These are phyloP conservation scores for Drosophila formosana DNA, from an alignment of 2,888 invertebrate genomes.

Conservation along the genomic window DNA sequence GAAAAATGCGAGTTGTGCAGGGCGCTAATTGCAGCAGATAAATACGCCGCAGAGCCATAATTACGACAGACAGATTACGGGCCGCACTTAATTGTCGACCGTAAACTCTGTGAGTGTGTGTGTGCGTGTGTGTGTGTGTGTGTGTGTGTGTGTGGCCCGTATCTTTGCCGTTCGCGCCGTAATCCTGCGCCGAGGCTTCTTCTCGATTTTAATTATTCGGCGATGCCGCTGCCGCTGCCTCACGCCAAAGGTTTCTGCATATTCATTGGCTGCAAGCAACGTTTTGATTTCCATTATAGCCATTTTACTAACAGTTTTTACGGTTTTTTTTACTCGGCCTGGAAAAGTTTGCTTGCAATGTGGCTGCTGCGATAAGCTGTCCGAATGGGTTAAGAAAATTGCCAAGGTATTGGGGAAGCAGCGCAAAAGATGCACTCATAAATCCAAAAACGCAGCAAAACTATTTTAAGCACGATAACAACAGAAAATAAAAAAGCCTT, in stretches of 20 bases:
- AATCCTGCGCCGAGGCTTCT: conserved; percentile 47
- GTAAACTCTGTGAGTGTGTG: conserved; percentile 49
- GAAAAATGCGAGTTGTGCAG: conserved; percentile 72
- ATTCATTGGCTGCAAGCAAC: conserved; percentile 40
- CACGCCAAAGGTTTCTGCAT: conserved; percentile 38
- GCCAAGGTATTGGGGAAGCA: conserved; percentile 23
- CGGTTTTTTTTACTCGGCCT: conserved; percentile 6
- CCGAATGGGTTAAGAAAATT: conserved; percentile 42
- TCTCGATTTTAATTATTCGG: conserved; percentile 80
- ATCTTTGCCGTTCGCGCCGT: conserved; percentile 46
- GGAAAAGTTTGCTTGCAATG: conserved; percentile 59
- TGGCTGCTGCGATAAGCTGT: conserved; percentile 60
- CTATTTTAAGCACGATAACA: background rate
- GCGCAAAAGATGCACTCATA: conserved; percentile 36
- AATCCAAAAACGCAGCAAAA: conserved; percentile 24
- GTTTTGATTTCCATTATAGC: conserved; percentile 72
- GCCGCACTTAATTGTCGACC: conserved; percentile 78
- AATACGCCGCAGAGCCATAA: conserved; percentile 78
- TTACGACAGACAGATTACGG: conserved; percentile 81
- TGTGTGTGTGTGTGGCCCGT: conserved; percentile 45
- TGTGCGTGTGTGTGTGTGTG: conserved; percentile 27
- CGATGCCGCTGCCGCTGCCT: conserved; percentile 29
- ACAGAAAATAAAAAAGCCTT: background rate
- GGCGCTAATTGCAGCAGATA: conserved; percentile 81
- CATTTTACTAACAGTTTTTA: conserved; percentile 29